Conservation (phyloP, 2,113 vertebrate genomes). For the Piprites chloris region DNA sequence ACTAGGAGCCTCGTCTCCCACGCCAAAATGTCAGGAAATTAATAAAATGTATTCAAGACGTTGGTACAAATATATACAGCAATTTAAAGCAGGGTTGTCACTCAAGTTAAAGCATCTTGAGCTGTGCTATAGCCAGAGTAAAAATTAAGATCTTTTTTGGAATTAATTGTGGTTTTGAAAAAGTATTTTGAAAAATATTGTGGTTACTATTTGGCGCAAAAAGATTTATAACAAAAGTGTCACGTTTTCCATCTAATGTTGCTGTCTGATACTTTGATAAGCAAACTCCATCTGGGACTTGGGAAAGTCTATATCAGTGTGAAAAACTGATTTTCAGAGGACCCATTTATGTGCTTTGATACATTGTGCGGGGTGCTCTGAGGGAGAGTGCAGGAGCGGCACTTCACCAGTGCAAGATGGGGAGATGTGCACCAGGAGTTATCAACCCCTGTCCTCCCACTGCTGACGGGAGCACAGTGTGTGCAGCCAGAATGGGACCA, state of each 20-base stretch:
- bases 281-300: background rate
- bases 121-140: background rate
- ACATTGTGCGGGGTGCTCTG: fast-evolving
- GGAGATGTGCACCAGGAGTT: fast-evolving
- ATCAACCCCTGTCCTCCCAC: background rate
- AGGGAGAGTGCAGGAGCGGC: fast-evolving
- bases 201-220: background rate
- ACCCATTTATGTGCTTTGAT: fast-evolving
- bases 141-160: background rate
- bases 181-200: background rate
- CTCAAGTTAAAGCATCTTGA: background rate
- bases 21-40: background rate
- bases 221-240: background rate
- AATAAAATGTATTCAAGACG: background rate
- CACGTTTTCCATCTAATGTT: background rate
- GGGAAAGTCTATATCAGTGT: background rate
- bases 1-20: background rate
- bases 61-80: background rate
- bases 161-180: background rate
- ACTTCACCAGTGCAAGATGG: fast-evolving
- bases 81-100: background rate
- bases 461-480: background rate
- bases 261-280: background rate
- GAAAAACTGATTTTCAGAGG: background rate
- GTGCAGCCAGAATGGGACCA: background rate